These are phyloP conservation scores for Pseudocheirus occidentalis DNA, from an alignment of 2,797 vertebrate species.

Conservation along the genomic window DNA sequence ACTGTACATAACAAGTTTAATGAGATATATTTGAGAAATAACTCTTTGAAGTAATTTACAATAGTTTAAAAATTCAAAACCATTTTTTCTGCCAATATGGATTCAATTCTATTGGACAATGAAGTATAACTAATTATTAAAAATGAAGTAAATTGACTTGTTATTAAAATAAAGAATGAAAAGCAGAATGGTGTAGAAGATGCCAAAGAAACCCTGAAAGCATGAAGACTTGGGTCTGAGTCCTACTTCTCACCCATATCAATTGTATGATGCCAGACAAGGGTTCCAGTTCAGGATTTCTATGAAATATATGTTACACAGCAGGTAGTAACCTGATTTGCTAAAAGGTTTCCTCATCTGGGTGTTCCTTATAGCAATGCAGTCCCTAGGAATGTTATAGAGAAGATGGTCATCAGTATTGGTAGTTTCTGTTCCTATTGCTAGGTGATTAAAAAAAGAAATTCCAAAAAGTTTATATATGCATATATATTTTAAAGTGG, in stretches of 20 bases:
- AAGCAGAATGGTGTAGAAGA: not conserved
- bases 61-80: slow-evolving; percentile 11
- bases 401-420: not conserved
- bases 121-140: not conserved
- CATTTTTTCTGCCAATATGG: slow-evolving; percentile 10
- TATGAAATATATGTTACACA: not conserved
- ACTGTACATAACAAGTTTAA: not conserved
- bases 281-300: not conserved
- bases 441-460: not conserved
- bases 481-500: not conserved
- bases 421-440: not conserved
- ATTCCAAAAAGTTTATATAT: slow-evolving; percentile 18
- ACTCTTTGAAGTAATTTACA: not conserved
- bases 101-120: not conserved
- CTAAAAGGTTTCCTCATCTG: not conserved
- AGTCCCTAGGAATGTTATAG: not conserved
- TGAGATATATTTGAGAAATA: not conserved
- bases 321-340: not conserved
- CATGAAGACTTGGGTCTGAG: not conserved
- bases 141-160: not conserved
- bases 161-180: not conserved
- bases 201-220: not conserved
- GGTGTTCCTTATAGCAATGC: not conserved
- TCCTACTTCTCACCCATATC: not conserved
- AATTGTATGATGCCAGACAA: not conserved